Evolutionary conservation across 2,888 invertebrate species (phyloP), one percentile per base, ranked within the genome.

Genomic region (Drosophila mayaguana): DNA sequence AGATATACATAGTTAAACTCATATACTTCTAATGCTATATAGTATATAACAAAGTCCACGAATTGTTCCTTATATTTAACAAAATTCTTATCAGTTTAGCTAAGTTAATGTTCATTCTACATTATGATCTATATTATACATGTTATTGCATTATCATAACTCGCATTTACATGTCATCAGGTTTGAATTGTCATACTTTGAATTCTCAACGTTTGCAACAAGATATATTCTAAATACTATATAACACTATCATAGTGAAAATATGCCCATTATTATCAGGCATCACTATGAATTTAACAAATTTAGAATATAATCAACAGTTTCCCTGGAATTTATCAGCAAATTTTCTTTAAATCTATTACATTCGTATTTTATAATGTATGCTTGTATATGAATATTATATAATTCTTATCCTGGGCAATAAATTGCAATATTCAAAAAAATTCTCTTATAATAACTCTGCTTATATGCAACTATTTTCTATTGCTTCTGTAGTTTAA

Each of bases 61-160:
- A 12, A 50, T 28, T 18, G n/a, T 50, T 32, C 6, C n/a, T n/a
- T 12, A 50, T 32, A 14, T 32, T 34, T 50, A 32, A 18, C 7
- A 32, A 34, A 18, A 18, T 34, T 50, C 32, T 50, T 50, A 34
- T 50, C 32, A 50, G 3, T 14, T 50, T 8, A 50, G 50, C 14
- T 20, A 14, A 50, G 32, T 4, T 50, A 11, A 18, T 12, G 6
- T 48, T 1, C 18, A 3, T 18, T 34, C 0, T 20, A 34, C 7
- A 32, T 32, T 50, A 50, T 50, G 12, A n/a, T 32, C 2, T 50
- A 50, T 46, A 46, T 46, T 16, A 16, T 46, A 8, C 40, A 40
- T 40, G 38, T 38, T 22, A 45, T 45, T 22, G 16, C 16, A 46
- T 46, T 28, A 48, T 28, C n/a, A 6, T 3, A 40, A 11, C 28